Evolutionary conservation across 2,797 vertebrate species (phyloP).

Genomic region (Anabacerthia variegaticeps): DNA sequence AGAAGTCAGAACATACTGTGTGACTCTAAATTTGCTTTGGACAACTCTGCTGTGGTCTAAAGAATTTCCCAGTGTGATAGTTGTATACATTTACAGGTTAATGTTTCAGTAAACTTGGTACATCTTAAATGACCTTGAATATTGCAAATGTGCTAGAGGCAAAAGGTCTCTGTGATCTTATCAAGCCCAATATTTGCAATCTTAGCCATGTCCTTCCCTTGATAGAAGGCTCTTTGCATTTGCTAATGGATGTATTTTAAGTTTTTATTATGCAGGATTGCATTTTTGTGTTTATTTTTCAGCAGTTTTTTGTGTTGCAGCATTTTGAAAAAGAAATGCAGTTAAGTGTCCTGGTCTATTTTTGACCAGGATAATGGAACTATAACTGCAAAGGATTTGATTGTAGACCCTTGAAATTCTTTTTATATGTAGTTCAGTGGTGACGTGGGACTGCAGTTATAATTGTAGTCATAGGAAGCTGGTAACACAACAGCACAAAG

Average conservation of each 20-base stretch:
- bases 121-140: constrained; percentile 50
- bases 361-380: constrained; percentile 3
- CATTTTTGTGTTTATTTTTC: constrained; percentile 6
- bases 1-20: neutral
- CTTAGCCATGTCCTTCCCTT: neutral
- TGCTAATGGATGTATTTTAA: neutral
- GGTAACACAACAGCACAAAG: neutral
- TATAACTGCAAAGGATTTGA: neutral
- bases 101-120: neutral
- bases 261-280: neutral
- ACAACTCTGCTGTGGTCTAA: neutral
- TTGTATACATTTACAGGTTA: neutral
- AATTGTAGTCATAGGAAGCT: neutral
- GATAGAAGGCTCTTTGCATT: neutral
- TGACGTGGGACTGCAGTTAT: neutral
- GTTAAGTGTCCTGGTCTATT: neutral
- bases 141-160: constrained; percentile 16
- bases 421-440: neutral
- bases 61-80: neutral
- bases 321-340: neutral
- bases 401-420: neutral
- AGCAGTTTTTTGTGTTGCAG: neutral
- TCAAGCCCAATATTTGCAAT: neutral
- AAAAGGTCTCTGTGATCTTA: constrained; percentile 33
- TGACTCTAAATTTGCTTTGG: neutral